Evolutionary conservation across 2,113 vertebrate genomes (phyloP).

Genomic region (Calidris pygmaea): DNA sequence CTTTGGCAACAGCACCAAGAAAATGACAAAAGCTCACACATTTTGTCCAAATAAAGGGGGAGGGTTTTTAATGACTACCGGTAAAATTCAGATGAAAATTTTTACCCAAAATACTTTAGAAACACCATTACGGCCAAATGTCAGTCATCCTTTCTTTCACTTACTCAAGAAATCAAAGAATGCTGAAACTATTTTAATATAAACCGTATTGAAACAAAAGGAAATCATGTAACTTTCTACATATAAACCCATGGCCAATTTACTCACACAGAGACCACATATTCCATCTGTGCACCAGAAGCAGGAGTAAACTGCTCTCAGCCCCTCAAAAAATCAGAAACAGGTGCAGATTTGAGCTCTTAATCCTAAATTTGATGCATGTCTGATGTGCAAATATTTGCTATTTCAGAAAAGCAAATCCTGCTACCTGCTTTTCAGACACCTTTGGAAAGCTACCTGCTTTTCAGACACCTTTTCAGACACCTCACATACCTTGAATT

Average conservation of each 20-base stretch:
- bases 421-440: background rate
- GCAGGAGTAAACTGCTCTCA: background rate
- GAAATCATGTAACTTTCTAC: background rate
- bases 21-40: background rate
- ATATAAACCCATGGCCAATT: background rate
- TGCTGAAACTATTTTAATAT: background rate
- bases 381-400: background rate
- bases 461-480: too few relatives aligned
- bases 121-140: background rate
- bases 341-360: background rate
- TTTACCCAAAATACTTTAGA: background rate
- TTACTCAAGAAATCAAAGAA: background rate
- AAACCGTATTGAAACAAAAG: background rate
- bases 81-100: background rate
- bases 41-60: background rate
- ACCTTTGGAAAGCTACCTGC: background rate
- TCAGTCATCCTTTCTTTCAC: background rate
- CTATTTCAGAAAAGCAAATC: background rate
- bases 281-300: background rate
- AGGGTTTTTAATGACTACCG: background rate
- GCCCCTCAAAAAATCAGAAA: background rate
- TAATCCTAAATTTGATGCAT: background rate
- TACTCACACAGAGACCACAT: fast-evolving
- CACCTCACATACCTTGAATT: background rate
- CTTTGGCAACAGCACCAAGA: background rate